Base-by-base conservation (phyloP, 2,113 vertebrate species). In the Piprites chloris region DNA sequence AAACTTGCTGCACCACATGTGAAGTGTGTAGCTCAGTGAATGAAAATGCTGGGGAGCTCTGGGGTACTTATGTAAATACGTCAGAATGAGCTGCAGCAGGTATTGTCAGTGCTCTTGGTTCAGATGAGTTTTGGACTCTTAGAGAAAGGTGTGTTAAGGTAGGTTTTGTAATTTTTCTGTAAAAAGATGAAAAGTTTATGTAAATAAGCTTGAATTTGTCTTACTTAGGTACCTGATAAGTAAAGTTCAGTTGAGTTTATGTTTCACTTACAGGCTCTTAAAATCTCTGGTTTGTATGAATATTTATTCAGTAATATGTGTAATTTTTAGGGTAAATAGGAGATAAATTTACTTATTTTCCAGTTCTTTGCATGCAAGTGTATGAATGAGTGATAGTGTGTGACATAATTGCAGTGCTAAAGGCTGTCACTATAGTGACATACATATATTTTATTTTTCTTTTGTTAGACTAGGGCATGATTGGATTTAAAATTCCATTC, bases 41-140 rank as follows among this genome's bases (percentile, higher is more conserved):
- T 69, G 42, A 50, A 53, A 58, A 50, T 27, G n/a, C 20, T 73
- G 41, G 46, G 11, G 15, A 84, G 50, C 22, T 55, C 41, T 37
- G 37, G 65, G 58, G 12, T 19, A 35, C n/a, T 52, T 72, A 13
- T 0, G 0, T 37, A 66, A 55, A 22, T 37, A 20, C 3, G 23
- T 46, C 19, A 65, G 24, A 33, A 53, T n/a, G 30, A 77, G 37
- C 49, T 53, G 62, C 53, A 79, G 35, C 26, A 53, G 4, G 3
- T 61, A 7, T 61, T 67, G 19, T 44, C 52, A 49, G 7, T 78
- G 83, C 33, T 90, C 65, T 65, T 71, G 18, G 24, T 52, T 66
- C 14, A 63, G 47, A 59, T 35, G 33, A 47, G 37, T 30, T 71
- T 85, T 72, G 56, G 53, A 63, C 41, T 87, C 78, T 1, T 12